Evolutionary conservation across 2,888 invertebrate genomes (phyloP).

Genomic region (Trissolcus japonicus): DNA sequence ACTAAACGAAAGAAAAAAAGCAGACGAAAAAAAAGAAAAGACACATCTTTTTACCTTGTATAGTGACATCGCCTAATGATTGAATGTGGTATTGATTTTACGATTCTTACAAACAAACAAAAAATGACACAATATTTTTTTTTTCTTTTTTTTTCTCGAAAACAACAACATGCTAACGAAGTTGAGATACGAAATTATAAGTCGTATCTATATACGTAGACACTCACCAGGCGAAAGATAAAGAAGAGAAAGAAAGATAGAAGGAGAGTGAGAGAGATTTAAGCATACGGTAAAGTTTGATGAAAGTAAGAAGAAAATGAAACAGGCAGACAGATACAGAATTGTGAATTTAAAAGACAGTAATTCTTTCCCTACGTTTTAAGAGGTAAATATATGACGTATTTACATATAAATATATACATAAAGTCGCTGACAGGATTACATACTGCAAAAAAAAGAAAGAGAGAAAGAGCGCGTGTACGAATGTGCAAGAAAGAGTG

Average conservation of each 20-base stretch:
- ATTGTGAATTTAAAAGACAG: constrained; percentile 60
- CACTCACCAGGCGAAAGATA: constrained; percentile 5
- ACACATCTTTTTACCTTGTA: constrained; percentile 74
- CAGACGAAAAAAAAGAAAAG: constrained; percentile 48
- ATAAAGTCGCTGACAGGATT: constrained; percentile 69
- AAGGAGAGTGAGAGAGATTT: too few species aligned
- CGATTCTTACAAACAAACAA: constrained; percentile 23
- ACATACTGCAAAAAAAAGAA: constrained; percentile 62
- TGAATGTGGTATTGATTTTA: constrained; percentile 67
- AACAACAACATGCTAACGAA: neutral
- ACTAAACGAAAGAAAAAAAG: constrained; percentile 58
- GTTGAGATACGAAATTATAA: constrained; percentile 1
- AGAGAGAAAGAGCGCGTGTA: constrained; percentile 20
- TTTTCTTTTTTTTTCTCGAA: neutral
- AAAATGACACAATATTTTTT: constrained; percentile 23
- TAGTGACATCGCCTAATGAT: constrained; percentile 73
- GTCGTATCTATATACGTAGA: constrained; percentile 4
- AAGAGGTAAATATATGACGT: constrained; percentile 53
- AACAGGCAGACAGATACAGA: constrained; percentile 35
- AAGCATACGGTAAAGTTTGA: too few species aligned
- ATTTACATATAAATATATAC: constrained; percentile 53
- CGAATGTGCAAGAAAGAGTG: constrained; percentile 31
- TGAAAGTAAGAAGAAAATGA: constrained; percentile 11
- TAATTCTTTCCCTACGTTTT: constrained; percentile 64
- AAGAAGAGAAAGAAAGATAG: neutral